Evolutionary conservation across 2,888 invertebrate genomes (phyloP), one percentile per base, ranked within the genome.

Genomic region (Vannuccia rotundouncinata): DNA sequence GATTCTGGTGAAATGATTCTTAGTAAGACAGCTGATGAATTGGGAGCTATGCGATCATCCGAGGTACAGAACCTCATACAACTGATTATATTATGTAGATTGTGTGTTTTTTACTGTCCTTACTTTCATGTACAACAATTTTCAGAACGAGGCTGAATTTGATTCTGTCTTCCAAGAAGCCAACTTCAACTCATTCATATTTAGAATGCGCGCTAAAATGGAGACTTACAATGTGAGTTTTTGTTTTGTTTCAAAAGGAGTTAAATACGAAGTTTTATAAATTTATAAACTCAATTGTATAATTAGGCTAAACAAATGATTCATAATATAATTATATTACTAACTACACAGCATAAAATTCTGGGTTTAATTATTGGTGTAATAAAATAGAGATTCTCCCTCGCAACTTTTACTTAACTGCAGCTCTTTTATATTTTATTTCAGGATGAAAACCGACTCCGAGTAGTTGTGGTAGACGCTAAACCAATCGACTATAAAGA

Each of bases 151-250:
- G 81, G 90, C 91, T 0, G 90, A 89, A 1, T 93, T 92, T 85
- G 89, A 91, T 77, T 90, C 91, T 60, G 90, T 92, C 80, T 92
- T 95, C 84, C 91, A 92, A 29, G 91, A 92, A 1, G 91, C 93
- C 30, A 91, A 92, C 83, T 96, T 97, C 88, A 92, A 91, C 85
- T 91, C 92, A 0, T 94, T 91, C 85, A 90, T 93, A 31, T 93
- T 96, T 86, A 94, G 93, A 87, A 90, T 96, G 84, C 90, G 95
- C 81, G 92, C 93, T 31, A 95, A 94, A 89, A 91, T 93, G 89
- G 98, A 99, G 89, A 92, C 91, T 13, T 99, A 92, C 87, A 95
- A 94, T 87, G 95, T 94, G 89, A 91, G 91, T 90, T n/a, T 45
- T 45, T 17, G 45, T 45, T 45, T 45, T 45, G 29, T 17, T n/a